phyloP scores from a whole-genome alignment of 2,888 invertebrate genomes.

The Drosophila nr. perissopoda region DNA sequence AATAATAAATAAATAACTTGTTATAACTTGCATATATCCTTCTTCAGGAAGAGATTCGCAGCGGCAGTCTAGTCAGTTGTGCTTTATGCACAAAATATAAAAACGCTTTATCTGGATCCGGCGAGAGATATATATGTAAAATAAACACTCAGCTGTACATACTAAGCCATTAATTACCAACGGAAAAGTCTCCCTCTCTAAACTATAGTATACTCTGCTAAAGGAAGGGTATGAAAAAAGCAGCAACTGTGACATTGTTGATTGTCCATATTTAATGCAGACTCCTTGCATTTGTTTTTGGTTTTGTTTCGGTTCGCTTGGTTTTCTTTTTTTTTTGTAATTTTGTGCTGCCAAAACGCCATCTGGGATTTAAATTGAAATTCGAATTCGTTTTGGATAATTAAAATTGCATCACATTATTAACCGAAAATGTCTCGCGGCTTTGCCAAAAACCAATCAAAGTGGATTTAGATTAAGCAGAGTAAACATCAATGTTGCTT shows the following conservation, averaged over 20 bases:
- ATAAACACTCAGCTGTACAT: background rate
- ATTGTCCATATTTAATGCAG: conserved; percentile 43
- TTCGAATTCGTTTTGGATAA: conserved; percentile 60
- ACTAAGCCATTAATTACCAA: too few species aligned
- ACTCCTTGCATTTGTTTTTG: conserved; percentile 43
- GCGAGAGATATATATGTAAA: background rate
- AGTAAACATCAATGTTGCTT: conserved; percentile 65
- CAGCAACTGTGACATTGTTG: conserved; percentile 25
- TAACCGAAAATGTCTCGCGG: conserved; percentile 65
- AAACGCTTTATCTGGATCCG: background rate
- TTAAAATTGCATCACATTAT: conserved; percentile 73
- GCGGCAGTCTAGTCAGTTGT: background rate
- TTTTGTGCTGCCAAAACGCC: conserved; percentile 19
- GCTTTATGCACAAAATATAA: too few species aligned
- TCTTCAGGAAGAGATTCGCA: background rate
- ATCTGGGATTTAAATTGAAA: conserved; percentile 29
- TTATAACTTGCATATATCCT: background rate
- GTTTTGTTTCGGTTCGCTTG: background rate
- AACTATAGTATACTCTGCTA: background rate
- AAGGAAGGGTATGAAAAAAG: background rate
- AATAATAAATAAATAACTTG: background rate
- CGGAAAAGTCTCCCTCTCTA: background rate
- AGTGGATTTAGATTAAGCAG: conserved; percentile 62
- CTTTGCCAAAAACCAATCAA: conserved; percentile 54
- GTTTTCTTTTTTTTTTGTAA: conserved; percentile 8